These are phyloP conservation scores for Cuculus canorus DNA, from an alignment of 2,797 vertebrate species.

Conservation along the genomic window DNA sequence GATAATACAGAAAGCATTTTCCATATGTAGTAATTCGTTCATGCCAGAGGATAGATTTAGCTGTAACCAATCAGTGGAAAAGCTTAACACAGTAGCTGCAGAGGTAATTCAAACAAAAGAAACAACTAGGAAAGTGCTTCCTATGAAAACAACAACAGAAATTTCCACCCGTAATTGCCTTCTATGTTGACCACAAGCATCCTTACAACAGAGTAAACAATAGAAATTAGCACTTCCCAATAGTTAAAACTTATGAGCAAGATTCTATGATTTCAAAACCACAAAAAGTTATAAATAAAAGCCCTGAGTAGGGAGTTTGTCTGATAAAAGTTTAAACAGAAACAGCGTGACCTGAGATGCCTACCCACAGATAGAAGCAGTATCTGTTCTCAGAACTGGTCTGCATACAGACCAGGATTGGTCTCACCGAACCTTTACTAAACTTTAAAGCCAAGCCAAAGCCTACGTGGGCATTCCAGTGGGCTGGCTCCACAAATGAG, in stretches of 20 bases:
- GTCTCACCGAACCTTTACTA: neutral
- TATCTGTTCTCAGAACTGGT: neutral
- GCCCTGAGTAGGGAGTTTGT: neutral
- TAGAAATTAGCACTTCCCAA: neutral
- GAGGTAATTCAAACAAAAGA: neutral
- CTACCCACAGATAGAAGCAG: neutral
- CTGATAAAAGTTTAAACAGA: neutral
- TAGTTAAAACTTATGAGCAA: neutral
- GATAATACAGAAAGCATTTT: neutral
- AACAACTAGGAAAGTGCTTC: neutral
- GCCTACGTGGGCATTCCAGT: neutral
- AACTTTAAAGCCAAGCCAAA: neutral
- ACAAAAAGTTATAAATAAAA: neutral
- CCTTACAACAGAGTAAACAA: neutral
- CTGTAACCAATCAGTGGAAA: neutral
- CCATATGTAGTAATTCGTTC: neutral
- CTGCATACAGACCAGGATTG: neutral
- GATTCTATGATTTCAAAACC: neutral
- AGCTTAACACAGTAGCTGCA: neutral
- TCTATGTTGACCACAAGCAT: accelerated
- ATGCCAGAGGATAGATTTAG: neutral
- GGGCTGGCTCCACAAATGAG: neutral
- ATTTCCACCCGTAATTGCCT: neutral
- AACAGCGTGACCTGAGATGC: neutral
- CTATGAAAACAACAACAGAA: neutral